Conservation (phyloP, 2,113 vertebrate genomes). For the Acrocephalus arundinaceus region DNA sequence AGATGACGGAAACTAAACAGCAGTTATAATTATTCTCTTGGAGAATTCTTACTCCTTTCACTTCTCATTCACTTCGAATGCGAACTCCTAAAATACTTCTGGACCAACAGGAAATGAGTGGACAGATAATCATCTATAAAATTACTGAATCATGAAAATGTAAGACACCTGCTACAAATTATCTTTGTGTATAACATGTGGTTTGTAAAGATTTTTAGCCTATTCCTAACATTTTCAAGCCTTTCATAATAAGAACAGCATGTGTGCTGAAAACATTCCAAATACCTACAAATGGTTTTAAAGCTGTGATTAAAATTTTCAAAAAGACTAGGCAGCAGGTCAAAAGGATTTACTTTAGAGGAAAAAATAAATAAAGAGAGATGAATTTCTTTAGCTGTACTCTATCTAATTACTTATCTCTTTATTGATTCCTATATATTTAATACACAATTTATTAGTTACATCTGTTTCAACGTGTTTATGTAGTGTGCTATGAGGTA, state of each 20-base stretch:
- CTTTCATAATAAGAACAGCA: conserved; percentile 71
- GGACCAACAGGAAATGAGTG: conserved; percentile 49
- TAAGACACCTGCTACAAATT: conserved; percentile 70
- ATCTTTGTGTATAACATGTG: conserved; percentile 41
- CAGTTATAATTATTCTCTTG: conserved; percentile 13
- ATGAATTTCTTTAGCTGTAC: conserved; percentile 33
- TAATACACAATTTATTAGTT: conserved; percentile 45
- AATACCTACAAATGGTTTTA: conserved; percentile 58
- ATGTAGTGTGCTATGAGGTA: not conserved
- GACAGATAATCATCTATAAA: conserved; percentile 62
- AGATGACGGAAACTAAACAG: conserved; percentile 39
- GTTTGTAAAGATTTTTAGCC: conserved; percentile 61
- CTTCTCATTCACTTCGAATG: conserved; percentile 4
- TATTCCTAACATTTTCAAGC: conserved; percentile 55
- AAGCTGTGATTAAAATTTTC: conserved; percentile 63
- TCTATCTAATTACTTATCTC: conserved; percentile 39
- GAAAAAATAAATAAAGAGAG: conserved; percentile 32
- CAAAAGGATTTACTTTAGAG: conserved; percentile 53
- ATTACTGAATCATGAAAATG: conserved; percentile 61
- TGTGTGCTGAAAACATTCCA: conserved; percentile 66
- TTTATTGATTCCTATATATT: conserved; percentile 7
- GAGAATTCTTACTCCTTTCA: not conserved
- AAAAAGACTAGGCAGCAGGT: conserved; percentile 54
- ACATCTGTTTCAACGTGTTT: conserved; percentile 18
- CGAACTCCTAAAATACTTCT: conserved; percentile 38